These are phyloP conservation scores for Grantiella picta DNA, from an alignment of 2,113 vertebrate species.

Conservation along the genomic window DNA sequence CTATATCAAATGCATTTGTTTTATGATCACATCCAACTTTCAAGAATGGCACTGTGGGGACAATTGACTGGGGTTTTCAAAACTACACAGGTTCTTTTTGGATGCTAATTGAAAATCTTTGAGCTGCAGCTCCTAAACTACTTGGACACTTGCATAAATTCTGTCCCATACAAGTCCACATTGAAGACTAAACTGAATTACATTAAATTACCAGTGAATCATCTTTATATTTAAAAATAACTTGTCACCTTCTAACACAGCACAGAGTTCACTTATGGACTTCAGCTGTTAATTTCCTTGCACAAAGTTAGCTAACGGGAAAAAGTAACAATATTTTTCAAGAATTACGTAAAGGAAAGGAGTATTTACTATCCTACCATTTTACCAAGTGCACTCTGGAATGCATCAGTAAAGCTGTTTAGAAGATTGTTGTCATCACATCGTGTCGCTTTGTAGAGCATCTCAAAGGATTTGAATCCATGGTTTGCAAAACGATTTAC, in stretches of 20 bases:
- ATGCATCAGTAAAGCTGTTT: constrained; percentile 86
- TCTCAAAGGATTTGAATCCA: constrained; percentile 95
- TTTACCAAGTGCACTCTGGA: constrained; percentile 86
- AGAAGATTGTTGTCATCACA: constrained; percentile 88
- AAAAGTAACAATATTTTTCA: background rate
- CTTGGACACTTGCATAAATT: background rate
- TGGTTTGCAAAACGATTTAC: constrained; percentile 95
- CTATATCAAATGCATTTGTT: background rate
- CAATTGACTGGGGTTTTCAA: background rate
- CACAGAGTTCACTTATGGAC: background rate
- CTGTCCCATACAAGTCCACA: background rate
- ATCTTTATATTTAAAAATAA: background rate
- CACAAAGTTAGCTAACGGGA: background rate
- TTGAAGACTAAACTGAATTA: background rate
- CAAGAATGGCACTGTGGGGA: background rate
- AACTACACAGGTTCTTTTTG: background rate
- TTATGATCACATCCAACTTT: background rate
- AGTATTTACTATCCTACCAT: constrained; percentile 79
- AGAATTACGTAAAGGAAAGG: background rate
- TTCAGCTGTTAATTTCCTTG: background rate
- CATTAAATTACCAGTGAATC: background rate
- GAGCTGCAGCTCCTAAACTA: background rate
- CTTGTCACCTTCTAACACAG: background rate
- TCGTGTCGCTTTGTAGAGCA: constrained; percentile 91
- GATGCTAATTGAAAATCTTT: background rate